These are phyloP conservation scores for Ceramica pisi DNA, from an alignment of 2,888 invertebrate genomes.

Conservation along the genomic window DNA sequence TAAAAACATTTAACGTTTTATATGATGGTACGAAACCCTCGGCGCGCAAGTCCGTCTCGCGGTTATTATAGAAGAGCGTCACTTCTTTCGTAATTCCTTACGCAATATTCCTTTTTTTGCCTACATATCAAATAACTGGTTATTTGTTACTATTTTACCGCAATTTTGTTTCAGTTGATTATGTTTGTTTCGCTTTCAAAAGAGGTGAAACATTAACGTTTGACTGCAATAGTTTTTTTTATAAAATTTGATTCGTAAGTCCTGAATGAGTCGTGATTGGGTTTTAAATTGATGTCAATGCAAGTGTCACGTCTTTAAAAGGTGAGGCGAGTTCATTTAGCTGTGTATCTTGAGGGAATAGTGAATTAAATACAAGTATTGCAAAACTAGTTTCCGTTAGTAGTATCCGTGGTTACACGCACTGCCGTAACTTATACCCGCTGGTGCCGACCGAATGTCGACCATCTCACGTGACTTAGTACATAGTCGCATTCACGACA, in stretches of 20 bases:
- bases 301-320: constrained; percentile 50
- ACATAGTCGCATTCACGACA: constrained; percentile 37
- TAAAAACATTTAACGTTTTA: too few relatives aligned
- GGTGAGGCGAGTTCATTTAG: constrained; percentile 51
- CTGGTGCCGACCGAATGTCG: constrained; percentile 26
- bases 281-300: constrained; percentile 55
- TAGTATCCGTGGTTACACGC: constrained; percentile 60
- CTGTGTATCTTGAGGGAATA: constrained; percentile 45
- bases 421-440: constrained; percentile 48
- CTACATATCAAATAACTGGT: constrained; percentile 42
- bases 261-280: constrained; percentile 23
- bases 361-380: constrained; percentile 58
- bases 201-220: constrained; percentile 25
- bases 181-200: constrained; percentile 50
- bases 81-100: constrained; percentile 43
- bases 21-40: too few relatives aligned
- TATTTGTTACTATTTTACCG: constrained; percentile 41
- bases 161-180: constrained; percentile 43
- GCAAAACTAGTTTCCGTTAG: constrained; percentile 66
- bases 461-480: constrained; percentile 30
- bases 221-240: constrained; percentile 3
- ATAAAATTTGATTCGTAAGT: constrained; percentile 27
- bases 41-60: too few relatives aligned
- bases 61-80: constrained; percentile 43
- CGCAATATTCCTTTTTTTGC: constrained; percentile 40